These are phyloP conservation scores for Agrilus planipennis DNA, from an alignment of 1,140 invertebrate species.

Conservation along the genomic window DNA sequence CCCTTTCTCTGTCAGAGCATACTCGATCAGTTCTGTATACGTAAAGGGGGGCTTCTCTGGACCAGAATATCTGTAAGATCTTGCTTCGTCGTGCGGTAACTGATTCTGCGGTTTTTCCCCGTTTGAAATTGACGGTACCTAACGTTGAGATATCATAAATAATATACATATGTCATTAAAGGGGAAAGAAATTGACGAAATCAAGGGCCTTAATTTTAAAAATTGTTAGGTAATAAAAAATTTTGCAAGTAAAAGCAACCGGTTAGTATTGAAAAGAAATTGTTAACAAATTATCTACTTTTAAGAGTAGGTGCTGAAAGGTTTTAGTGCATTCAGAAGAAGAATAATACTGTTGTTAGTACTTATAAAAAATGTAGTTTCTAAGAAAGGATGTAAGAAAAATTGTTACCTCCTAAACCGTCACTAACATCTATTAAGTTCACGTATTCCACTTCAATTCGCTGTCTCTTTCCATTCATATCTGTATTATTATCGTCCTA, in stretches of 20 bases:
- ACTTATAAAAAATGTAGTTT: too few relatives aligned
- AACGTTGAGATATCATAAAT: too few relatives aligned
- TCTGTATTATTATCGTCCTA: not conserved
- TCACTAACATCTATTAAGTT: slow-evolving; percentile 25
- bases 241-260: too few relatives aligned
- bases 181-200: too few relatives aligned
- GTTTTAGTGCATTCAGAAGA: not conserved
- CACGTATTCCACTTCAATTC: slow-evolving; percentile 26
- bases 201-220: too few relatives aligned
- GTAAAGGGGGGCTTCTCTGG: slow-evolving; percentile 70
- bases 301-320: not conserved
- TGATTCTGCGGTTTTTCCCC: too few relatives aligned
- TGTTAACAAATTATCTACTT: not conserved
- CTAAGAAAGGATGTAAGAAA: too few relatives aligned
- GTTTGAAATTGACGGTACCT: too few relatives aligned
- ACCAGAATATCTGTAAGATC: slow-evolving; percentile 32
- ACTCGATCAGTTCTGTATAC: slow-evolving; percentile 78
- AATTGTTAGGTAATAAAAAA: too few relatives aligned
- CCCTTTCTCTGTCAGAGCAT: slow-evolving; percentile 67
- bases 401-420: slow-evolving; percentile 25
- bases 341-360: not conserved
- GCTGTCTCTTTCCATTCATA: slow-evolving; percentile 10
- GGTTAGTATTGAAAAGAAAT: not conserved
- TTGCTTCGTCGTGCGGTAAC: too few relatives aligned
- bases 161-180: too few relatives aligned